These are phyloP conservation scores for Carassius carassius DNA, from an alignment of 2,113 vertebrate species.

Conservation along the genomic window DNA sequence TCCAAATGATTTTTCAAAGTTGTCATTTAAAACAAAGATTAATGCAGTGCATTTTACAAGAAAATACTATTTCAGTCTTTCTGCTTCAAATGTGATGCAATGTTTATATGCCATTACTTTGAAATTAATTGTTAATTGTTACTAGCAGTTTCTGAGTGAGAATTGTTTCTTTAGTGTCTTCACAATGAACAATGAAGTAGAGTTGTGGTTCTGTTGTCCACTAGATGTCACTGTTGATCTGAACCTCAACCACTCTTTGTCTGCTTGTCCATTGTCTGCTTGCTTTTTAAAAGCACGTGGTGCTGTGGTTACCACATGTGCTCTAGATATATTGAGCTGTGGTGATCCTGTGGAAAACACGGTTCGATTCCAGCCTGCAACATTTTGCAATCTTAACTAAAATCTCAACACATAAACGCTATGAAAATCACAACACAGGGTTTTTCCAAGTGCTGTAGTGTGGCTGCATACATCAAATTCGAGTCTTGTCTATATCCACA, in stretches of 20 bases:
- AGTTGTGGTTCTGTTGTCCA: slow-evolving; percentile 7
- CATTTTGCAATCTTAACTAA: background rate
- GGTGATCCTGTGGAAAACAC: background rate
- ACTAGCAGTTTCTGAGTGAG: no score
- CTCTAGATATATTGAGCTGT: no score
- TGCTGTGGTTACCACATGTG: background rate
- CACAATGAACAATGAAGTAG: background rate
- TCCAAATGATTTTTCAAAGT: no score
- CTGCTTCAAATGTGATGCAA: no score
- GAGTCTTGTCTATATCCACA: slow-evolving; percentile 56
- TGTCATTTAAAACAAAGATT: background rate
- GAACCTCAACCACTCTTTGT: no score
- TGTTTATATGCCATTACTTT: background rate
- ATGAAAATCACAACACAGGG: background rate
- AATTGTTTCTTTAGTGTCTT: background rate
- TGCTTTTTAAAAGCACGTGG: background rate
- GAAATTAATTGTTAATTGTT: no score
- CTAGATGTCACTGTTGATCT: slow-evolving; percentile 35
- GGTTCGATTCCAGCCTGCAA: background rate
- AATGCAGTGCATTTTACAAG: no score
- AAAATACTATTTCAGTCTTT: no score
- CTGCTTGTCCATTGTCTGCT: background rate
- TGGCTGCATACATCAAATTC: background rate
- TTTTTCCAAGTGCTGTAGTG: background rate
- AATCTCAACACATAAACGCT: background rate